These are phyloP conservation scores for Schrankia costaestrigalis DNA, from an alignment of 2,888 invertebrate species.

Conservation along the genomic window DNA sequence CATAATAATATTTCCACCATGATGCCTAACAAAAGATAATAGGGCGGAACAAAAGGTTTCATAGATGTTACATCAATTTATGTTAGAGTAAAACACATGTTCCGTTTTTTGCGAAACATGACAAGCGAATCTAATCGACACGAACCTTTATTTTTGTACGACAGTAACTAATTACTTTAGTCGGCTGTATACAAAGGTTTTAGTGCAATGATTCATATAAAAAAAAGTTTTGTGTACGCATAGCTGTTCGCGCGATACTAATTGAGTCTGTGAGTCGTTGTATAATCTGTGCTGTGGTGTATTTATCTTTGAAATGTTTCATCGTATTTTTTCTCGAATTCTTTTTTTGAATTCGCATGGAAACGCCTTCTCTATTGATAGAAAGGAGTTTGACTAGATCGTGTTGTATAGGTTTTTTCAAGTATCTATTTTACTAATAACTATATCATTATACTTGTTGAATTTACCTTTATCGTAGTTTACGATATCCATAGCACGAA, in stretches of 20 bases:
- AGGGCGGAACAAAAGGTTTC: conserved; percentile 18
- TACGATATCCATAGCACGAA: too few relatives aligned
- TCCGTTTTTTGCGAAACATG: conserved; percentile 19
- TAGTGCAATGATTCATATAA: conserved; percentile 8
- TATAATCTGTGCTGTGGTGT: too few relatives aligned
- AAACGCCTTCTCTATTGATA: too few relatives aligned
- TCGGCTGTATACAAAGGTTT: conserved; percentile 5
- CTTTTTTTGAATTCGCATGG: too few relatives aligned
- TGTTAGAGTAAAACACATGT: conserved; percentile 16
- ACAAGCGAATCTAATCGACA: conserved; percentile 18
- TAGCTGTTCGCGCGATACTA: conserved; percentile 1
- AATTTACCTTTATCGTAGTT: too few relatives aligned
- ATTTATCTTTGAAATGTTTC: too few relatives aligned
- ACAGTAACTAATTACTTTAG: conserved; percentile 23
- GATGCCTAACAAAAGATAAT: conserved; percentile 20
- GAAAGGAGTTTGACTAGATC: too few relatives aligned
- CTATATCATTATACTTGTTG: too few relatives aligned
- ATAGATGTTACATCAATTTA: conserved; percentile 21
- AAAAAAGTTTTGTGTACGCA: conserved; percentile 7
- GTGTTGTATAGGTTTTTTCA: too few relatives aligned
- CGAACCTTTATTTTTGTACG: conserved; percentile 17
- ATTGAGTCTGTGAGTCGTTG: too few relatives aligned
- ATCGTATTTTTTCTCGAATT: too few relatives aligned
- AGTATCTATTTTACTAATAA: too few relatives aligned
- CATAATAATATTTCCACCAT: conserved; percentile 7